Conservation (phyloP, 1,140 invertebrate species). For the Diorhabda elongata region DNA sequence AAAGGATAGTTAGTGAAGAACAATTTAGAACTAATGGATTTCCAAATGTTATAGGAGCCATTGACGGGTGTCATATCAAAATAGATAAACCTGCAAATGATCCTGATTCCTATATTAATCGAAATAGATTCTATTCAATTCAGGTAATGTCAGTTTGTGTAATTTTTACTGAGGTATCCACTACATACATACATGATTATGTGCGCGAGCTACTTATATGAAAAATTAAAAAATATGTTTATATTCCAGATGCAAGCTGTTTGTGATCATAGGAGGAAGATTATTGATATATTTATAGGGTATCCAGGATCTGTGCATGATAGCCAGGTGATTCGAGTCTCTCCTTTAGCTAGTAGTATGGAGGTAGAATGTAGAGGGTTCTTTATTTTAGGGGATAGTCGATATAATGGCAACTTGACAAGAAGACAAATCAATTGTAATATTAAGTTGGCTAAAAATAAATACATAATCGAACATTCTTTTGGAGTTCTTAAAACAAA, state of each 20-base stretch:
- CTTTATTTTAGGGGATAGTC: constrained; percentile 32
- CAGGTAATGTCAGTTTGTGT: neutral
- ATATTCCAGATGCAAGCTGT: constrained; percentile 20
- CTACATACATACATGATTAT: neutral
- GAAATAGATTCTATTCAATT: constrained; percentile 33
- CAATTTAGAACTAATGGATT: constrained; percentile 22
- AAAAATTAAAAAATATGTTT: constrained; percentile 6
- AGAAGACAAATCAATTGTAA: constrained; percentile 23
- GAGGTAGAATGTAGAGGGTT: constrained; percentile 25
- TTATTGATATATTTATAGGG: constrained; percentile 34
- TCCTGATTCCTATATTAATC: constrained; percentile 30
- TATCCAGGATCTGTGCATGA: constrained; percentile 32
- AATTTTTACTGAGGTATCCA: constrained; percentile 10
- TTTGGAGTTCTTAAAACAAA: constrained; percentile 32
- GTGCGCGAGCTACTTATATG: neutral
- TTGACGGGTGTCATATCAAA: constrained; percentile 32
- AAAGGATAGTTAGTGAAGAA: neutral
- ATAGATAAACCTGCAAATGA: constrained; percentile 31
- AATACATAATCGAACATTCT: constrained; percentile 26
- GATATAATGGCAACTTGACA: constrained; percentile 23
- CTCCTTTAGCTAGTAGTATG: constrained; percentile 20
- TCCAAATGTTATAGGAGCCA: constrained; percentile 27
- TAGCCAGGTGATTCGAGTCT: constrained; percentile 26
- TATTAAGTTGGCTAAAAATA: constrained; percentile 19
- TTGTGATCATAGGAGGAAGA: constrained; percentile 25